phyloP scores from a whole-genome alignment of 1,140 invertebrate genomes.

The Hylaeus anthracinus region DNA sequence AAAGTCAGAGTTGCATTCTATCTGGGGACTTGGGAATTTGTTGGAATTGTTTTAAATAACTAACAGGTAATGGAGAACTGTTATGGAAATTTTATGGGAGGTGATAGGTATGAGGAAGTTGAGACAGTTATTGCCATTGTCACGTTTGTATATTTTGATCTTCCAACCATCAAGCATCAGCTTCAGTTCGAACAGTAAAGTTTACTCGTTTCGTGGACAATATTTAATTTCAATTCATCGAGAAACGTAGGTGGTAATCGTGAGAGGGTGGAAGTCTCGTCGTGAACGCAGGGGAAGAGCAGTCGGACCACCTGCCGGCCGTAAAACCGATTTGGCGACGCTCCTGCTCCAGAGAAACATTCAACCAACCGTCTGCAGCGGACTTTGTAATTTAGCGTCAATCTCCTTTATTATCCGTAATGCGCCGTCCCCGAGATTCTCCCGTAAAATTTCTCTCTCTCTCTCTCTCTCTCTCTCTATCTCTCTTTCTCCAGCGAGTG shows the following conservation, averaged over 20 bases:
- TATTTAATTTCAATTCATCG: constrained; percentile 28
- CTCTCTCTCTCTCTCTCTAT: not conserved
- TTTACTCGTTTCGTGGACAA: no score
- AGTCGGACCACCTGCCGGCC: constrained; percentile 62
- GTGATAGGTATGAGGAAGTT: no score
- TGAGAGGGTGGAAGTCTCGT: not conserved
- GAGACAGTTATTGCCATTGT: no score
- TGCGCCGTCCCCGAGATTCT: constrained; percentile 59
- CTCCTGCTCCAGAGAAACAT: constrained; percentile 70
- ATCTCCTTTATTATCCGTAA: constrained; percentile 74
- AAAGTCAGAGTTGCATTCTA: no score
- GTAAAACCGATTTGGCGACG: constrained; percentile 65
- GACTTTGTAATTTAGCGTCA: constrained; percentile 75
- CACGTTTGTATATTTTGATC: no score
- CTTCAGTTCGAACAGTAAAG: no score
- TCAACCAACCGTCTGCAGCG: constrained; percentile 70
- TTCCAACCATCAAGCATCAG: no score
- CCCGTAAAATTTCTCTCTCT: constrained; percentile 52
- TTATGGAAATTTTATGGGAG: no score
- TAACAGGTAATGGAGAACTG: no score
- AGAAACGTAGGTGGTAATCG: not conserved
- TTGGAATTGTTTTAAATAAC: no score
- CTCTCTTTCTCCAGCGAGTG: no score
- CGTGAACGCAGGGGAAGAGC: constrained; percentile 51
- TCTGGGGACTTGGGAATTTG: no score